Base-by-base conservation (phyloP, 2,888 invertebrate genomes). In the Megalurothrips usitatus region DNA sequence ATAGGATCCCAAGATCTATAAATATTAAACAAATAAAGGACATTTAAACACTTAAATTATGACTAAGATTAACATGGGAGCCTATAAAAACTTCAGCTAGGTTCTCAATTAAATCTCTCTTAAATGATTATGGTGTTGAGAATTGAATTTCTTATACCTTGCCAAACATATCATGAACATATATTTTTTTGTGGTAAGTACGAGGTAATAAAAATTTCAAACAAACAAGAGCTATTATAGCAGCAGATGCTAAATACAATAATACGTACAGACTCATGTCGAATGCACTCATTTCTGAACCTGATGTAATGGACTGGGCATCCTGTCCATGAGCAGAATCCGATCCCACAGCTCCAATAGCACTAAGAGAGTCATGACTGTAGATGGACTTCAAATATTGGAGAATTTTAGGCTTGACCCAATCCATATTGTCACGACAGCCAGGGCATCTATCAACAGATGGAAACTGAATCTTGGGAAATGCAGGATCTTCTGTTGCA, bases 381-480 rank as follows among this genome's bases (percentile, higher is more conserved):
- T 92, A 92, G 84, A 91, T 89, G 52, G 87, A 86, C 83, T 89
- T 89, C 58, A 94, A 87, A 86, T 93, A 94, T 80, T 87, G 87
- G 79, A 92, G 88, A 1, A 94, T 93, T 81, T 91, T 90, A 1
- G 88, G 87, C 82, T 91, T 87, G 84, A 92, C 91, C 92, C 93
- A 94, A 43, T 85, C 84, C 79, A 88, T 88, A 3, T 87, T 84
- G 48, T 89, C 87, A 84, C 90, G 89, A 86, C 97, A 97, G 78
- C 88, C 87, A 0, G 91, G 89, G 87, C 98, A 98, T 82, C 91
- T 89, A 8, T 87, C 85, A 1, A 87, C 85, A 84, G 92, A 84
- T 0, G 99, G 99, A 87, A 96, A 99, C 87, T 96, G 95, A 82
- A 93, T 89, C 88, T 99, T 99, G 0, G 95, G 96, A 87, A 93